A percentile compares a stretch with the other conserved stretches of the same genome.
phyloP scores from a whole-genome alignment of 2,888 invertebrate species.

The Cactoblastis cactorum region DNA sequence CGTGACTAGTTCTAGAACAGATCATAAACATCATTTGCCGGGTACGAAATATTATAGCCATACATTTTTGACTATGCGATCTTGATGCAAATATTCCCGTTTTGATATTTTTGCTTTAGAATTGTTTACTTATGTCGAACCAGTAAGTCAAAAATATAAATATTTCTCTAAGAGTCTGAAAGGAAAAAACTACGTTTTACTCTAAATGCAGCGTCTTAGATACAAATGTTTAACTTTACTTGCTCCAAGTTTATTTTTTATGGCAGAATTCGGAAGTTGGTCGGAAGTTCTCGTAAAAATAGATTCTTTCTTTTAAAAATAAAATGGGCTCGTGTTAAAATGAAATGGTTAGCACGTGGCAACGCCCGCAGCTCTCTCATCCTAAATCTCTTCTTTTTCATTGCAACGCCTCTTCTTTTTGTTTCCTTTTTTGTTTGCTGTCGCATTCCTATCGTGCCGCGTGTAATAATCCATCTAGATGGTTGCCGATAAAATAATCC shows the following conservation, averaged over 20 bases:
- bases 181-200: no score
- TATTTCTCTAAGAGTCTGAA: no score
- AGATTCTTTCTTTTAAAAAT: constrained; percentile 25
- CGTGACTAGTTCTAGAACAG: constrained; percentile 8
- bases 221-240: no score
- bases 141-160: neutral
- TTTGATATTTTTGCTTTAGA: neutral
- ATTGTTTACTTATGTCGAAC: neutral
- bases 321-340: no score
- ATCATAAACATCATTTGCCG: constrained; percentile 1
- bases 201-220: no score
- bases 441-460: neutral
- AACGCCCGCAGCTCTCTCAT: constrained; percentile 33
- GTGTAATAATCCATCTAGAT: no score
- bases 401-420: constrained; percentile 41
- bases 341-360: constrained; percentile 35
- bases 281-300: constrained; percentile 43
- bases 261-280: constrained; percentile 2
- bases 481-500: no score
- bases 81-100: neutral
- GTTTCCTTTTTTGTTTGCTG: neutral
- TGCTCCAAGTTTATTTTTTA: neutral
- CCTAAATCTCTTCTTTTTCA: constrained; percentile 30
- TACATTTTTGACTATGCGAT: neutral
- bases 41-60: neutral